phyloP scores from a whole-genome alignment of 2,888 invertebrate species.

The Platynereis dumerilii region DNA sequence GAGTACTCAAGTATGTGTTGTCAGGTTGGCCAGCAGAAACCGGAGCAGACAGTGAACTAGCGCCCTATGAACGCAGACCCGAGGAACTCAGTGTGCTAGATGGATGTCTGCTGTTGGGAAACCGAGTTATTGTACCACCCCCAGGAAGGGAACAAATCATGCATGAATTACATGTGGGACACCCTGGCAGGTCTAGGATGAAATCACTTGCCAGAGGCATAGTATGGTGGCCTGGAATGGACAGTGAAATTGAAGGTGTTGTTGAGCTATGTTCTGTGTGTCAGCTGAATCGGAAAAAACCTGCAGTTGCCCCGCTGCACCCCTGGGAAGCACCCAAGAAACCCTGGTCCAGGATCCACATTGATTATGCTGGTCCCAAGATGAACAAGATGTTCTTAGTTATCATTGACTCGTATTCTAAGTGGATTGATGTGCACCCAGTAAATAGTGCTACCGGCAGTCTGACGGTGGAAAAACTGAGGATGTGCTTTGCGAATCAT shows the following conservation, averaged over 20 bases:
- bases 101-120: constrained; percentile 31
- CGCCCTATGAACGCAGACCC: neutral
- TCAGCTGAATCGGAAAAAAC: constrained; percentile 22
- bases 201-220: constrained; percentile 37
- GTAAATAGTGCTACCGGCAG: constrained; percentile 29
- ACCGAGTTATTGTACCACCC: constrained; percentile 35
- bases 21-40: too few species aligned
- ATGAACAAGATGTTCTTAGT: constrained; percentile 37
- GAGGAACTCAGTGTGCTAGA: constrained; percentile 28
- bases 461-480: constrained; percentile 33
- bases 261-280: constrained; percentile 25
- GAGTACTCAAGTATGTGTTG: too few species aligned
- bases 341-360: constrained; percentile 44
- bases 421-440: constrained; percentile 37
- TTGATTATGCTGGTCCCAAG: constrained; percentile 42
- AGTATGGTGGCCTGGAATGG: constrained; percentile 42
- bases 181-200: constrained; percentile 39
- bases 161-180: constrained; percentile 33
- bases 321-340: constrained; percentile 42
- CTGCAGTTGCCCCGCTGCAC: constrained; percentile 39
- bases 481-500: constrained; percentile 32
- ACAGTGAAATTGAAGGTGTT: constrained; percentile 30
- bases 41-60: too few species aligned
- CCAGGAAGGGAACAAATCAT: constrained; percentile 24
- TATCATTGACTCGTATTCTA: constrained; percentile 39